These are phyloP conservation scores for Geococcyx californianus DNA, from an alignment of 2,113 vertebrate species.

Conservation along the genomic window DNA sequence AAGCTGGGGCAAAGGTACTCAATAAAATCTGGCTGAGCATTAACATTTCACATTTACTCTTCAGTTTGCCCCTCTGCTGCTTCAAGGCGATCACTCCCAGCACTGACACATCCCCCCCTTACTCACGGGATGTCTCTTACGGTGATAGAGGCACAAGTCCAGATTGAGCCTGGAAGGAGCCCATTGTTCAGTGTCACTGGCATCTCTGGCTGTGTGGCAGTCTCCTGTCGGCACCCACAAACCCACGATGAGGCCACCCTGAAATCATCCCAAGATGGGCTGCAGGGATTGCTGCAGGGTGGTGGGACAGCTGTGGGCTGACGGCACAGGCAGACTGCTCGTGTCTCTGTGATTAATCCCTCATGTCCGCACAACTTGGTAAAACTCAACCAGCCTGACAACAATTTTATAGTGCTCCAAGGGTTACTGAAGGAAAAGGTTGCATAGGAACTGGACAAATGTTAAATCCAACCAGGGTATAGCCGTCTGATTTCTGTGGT, in stretches of 20 bases:
- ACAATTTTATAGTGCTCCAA: not conserved
- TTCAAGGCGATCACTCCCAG: fast-evolving
- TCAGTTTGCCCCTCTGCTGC: not conserved
- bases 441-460: not conserved
- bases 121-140: not conserved
- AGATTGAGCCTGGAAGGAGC: not conserved
- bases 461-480: not conserved
- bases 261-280: not conserved
- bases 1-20: not conserved
- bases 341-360: fast-evolving
- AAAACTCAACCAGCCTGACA: not conserved
- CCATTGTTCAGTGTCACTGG: fast-evolving
- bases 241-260: not conserved
- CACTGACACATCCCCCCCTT: fast-evolving
- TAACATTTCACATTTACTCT: not conserved
- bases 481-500: not conserved
- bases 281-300: not conserved
- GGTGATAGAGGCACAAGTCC: not conserved
- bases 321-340: not conserved
- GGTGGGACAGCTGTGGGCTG: not conserved
- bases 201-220: not conserved
- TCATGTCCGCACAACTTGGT: fast-evolving
- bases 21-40: not conserved
- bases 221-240: not conserved
- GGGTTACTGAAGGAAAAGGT: not conserved